Evolutionary conservation across 2,113 vertebrate species (phyloP), one percentile per base, ranked within the genome.

Genomic region (Gopherus flavomarginatus): DNA sequence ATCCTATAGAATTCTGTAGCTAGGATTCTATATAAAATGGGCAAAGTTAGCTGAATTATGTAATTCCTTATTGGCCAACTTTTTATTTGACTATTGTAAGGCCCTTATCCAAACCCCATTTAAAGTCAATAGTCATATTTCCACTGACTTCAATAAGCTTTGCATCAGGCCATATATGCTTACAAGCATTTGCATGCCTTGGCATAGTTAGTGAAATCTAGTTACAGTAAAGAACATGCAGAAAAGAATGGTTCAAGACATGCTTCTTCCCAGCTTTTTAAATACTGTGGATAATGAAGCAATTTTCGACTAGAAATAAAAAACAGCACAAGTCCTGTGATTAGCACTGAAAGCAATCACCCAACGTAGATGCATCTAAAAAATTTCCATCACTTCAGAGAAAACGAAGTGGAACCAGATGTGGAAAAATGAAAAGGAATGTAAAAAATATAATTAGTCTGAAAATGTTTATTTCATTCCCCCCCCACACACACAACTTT

Each of bases 241-340:
- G 44, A 91, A 86, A 27, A 42, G 92, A 94, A 9, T 92, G 91
- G 21, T 59, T 57, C 24, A 83, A 47, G 57, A 11, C 57, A 50
- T 90, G 49, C 31, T 92, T 47, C 78, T 91, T 5, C 17, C 53
- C 92, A 49, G 3, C 47, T 87, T 75, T 69, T 53, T 83, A 27
- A 65, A 47, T 12, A 78, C 75, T 16, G 38, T 49, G 21, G 35
- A 59, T 19, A 8, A 12, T 90, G 29, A 83, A 81, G 89, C 9
- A 52, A 26, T 92, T 86, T 94, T 89, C 62, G 91, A 26, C 78
- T 72, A 59, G 78, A 90, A 93, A 77, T 80, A 89, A 92, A 91
- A 29, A 1, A 1, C 17, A 91, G n/a, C 44, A 54, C 84, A n/a
- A 22, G 22, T 91, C 89, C 31, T 77, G 38, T 85, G 53, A 93